phyloP scores from a whole-genome alignment of 2,797 vertebrate species.

The Smutsia gigantea region DNA sequence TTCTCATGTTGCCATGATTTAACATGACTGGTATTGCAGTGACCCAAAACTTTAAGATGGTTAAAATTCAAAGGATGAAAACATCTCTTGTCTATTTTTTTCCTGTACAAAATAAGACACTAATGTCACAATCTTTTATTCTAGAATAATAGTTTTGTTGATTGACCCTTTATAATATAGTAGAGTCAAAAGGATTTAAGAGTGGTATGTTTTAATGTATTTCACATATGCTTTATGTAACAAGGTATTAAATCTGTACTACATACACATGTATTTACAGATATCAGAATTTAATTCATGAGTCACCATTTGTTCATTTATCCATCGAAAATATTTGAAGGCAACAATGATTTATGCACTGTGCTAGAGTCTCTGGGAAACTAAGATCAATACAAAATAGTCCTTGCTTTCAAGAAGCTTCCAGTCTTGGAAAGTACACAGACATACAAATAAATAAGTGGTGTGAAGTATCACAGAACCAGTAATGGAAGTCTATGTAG shows the following conservation, averaged over 20 bases:
- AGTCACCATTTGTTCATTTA: constrained; percentile 12
- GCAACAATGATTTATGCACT: background rate
- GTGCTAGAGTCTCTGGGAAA: background rate
- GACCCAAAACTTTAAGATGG: constrained; percentile 72
- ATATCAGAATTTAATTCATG: background rate
- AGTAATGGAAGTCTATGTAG: background rate
- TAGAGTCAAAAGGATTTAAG: background rate
- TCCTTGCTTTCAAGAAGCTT: constrained; percentile 54
- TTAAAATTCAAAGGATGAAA: constrained; percentile 61
- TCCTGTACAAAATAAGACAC: constrained; percentile 3
- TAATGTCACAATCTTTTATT: constrained; percentile 35
- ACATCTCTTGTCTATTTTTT: constrained; percentile 24
- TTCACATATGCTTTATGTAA: constrained; percentile 35
- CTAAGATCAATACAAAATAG: background rate
- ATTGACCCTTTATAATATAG: background rate
- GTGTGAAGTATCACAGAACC: background rate
- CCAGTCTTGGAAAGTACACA: background rate
- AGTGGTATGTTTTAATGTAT: background rate
- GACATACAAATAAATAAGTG: constrained; percentile 6
- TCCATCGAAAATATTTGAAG: constrained; percentile 23
- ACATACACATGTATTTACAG: background rate
- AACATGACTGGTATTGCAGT: constrained; percentile 67
- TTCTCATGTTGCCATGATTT: constrained; percentile 71
- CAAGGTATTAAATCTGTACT: background rate
- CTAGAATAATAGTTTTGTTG: constrained; percentile 31